phyloP scores from a whole-genome alignment of 1,140 invertebrate species.

The Sitophilus oryzae region DNA sequence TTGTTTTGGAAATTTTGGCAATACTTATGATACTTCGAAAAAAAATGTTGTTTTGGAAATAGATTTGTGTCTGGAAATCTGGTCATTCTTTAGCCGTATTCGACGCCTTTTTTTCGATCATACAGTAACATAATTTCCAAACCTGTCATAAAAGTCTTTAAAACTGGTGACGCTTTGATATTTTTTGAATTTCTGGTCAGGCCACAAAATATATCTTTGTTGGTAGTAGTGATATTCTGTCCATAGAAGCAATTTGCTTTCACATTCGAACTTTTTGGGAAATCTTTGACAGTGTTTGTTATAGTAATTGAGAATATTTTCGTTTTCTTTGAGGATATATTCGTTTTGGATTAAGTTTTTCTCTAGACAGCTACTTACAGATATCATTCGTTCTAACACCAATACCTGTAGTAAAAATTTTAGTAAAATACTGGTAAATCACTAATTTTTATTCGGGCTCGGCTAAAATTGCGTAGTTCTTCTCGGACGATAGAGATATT shows the following conservation, averaged over 20 bases:
- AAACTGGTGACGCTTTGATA: not conserved
- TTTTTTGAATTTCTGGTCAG: not conserved
- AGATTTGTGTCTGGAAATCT: too few relatives aligned
- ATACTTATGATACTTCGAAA: too few relatives aligned
- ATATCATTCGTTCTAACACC: not conserved
- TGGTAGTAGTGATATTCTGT: constrained; percentile 27
- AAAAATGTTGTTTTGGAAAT: too few relatives aligned
- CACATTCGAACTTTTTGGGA: not conserved
- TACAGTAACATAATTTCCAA: constrained; percentile 1
- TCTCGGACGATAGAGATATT: too few relatives aligned
- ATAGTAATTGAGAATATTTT: constrained; percentile 6
- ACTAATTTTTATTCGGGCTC: too few relatives aligned
- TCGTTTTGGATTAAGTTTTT: constrained; percentile 3
- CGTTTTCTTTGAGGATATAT: constrained; percentile 7
- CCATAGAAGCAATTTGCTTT: constrained; percentile 25
- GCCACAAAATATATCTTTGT: constrained; percentile 22
- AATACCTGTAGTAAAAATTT: too few relatives aligned
- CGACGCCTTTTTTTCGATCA: not conserved
- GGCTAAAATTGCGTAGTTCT: too few relatives aligned
- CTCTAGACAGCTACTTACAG: not conserved
- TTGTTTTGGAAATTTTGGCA: too few relatives aligned
- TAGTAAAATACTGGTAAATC: too few relatives aligned
- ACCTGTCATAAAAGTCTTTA: constrained; percentile 12
- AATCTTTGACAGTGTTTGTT: constrained; percentile 3
- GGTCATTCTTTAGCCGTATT: too few relatives aligned